Percentiles rank a stretch among this genome's conserved stretches.
phyloP scores from a whole-genome alignment of 2,113 vertebrate species.

The Gopherus evgoodei region DNA sequence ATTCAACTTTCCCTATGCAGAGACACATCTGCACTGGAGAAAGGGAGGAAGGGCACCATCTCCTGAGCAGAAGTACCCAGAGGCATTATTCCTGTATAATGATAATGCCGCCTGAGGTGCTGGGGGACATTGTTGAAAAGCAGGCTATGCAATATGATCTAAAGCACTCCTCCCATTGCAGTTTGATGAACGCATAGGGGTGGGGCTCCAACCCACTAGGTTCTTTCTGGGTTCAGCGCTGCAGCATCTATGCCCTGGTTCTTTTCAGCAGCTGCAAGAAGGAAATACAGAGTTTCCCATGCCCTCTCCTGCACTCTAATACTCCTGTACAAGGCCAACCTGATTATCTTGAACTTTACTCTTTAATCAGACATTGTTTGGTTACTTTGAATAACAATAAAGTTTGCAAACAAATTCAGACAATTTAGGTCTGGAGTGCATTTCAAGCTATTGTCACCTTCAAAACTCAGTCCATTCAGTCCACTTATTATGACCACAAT shows the following conservation, averaged over 20 bases:
- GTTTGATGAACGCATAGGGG: background rate
- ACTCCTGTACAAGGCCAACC: background rate
- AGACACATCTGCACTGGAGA: background rate
- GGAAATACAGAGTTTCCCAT: background rate
- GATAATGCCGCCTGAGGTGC: background rate
- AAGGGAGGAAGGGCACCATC: background rate
- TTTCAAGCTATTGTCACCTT: background rate
- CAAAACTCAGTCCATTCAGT: background rate
- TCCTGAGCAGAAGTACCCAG: background rate
- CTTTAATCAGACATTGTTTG: background rate
- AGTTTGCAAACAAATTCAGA: background rate
- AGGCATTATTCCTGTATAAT: background rate
- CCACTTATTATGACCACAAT: constrained; percentile 7
- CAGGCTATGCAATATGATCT: accelerated
- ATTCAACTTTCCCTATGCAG: background rate
- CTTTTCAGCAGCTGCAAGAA: background rate
- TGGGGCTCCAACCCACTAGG: background rate
- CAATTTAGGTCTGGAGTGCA: background rate
- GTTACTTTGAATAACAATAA: background rate
- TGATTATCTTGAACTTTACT: background rate
- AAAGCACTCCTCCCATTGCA: background rate
- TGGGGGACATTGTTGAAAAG: background rate
- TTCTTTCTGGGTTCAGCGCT: accelerated
- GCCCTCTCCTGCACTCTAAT: background rate
- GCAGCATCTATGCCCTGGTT: background rate